Evolutionary conservation across 2,113 vertebrate species (phyloP).

Genomic region (Gobiocypris rarus): DNA sequence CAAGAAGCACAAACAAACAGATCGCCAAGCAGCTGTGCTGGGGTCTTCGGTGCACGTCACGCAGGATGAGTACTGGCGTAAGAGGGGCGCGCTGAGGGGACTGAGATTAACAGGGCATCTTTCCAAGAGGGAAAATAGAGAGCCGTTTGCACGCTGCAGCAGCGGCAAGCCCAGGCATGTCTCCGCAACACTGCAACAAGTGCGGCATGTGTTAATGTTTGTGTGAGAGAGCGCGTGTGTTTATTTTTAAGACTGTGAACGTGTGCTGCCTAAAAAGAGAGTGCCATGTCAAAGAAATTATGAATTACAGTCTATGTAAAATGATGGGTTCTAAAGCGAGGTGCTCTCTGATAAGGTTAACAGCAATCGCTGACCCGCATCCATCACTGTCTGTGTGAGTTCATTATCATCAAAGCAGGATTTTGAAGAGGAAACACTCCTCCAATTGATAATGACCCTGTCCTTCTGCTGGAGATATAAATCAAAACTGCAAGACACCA

Average conservation of each 20-base stretch:
- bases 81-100: slow-evolving; percentile 57
- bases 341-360: slow-evolving; percentile 15
- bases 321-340: slow-evolving; percentile 38
- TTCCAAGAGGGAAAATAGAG: slow-evolving; percentile 72
- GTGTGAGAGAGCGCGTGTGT: not conserved
- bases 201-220: slow-evolving; percentile 42
- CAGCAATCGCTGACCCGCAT: slow-evolving; percentile 26
- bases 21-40: slow-evolving; percentile 50
- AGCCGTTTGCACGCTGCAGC: slow-evolving; percentile 25
- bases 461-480: slow-evolving; percentile 4
- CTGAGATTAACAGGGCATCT: slow-evolving; percentile 67
- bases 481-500: slow-evolving; percentile 3
- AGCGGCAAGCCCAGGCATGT: slow-evolving; percentile 79
- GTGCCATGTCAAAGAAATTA: not conserved
- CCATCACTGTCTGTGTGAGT: slow-evolving; percentile 18
- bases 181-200: slow-evolving; percentile 63
- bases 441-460: not conserved
- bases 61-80: slow-evolving; percentile 21
- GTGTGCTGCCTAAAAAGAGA: not conserved
- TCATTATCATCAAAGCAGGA: slow-evolving; percentile 18
- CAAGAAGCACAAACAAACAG: slow-evolving; percentile 51
- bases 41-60: slow-evolving; percentile 9
- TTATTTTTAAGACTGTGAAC: not conserved
- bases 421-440: slow-evolving; percentile 30
- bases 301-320: slow-evolving; percentile 36